These are phyloP conservation scores for Megaustenia siamemsis DNA, from an alignment of 2,888 invertebrate species.

Conservation along the genomic window DNA sequence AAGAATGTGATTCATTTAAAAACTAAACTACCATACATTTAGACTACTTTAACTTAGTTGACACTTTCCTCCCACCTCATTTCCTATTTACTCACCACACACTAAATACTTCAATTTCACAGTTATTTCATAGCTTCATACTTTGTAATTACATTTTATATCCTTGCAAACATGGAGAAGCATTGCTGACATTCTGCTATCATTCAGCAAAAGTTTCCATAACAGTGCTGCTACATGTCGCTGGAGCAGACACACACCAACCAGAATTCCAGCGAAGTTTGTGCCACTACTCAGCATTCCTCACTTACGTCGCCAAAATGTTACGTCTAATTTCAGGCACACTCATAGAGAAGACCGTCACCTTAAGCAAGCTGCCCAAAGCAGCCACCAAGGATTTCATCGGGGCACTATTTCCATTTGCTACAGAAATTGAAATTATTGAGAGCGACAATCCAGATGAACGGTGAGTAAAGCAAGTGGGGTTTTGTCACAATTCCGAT, in stretches of 20 bases:
- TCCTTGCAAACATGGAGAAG: constrained; percentile 14
- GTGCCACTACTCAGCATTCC: neutral
- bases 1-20: too few species aligned
- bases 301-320: constrained; percentile 39
- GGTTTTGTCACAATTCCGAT: constrained; percentile 29
- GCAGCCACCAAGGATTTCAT: constrained; percentile 55
- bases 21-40: too few species aligned
- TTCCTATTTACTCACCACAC: too few species aligned
- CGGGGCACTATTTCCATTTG: constrained; percentile 53
- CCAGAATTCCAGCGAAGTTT: neutral
- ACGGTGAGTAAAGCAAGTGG: constrained; percentile 52
- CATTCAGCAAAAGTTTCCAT: neutral
- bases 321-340: constrained; percentile 51
- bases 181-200: constrained; percentile 29
- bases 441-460: constrained; percentile 54
- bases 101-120: neutral
- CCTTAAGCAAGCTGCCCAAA: constrained; percentile 52
- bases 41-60: too few species aligned
- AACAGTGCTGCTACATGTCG: neutral
- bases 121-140: neutral
- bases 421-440: constrained; percentile 53
- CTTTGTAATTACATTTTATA: neutral
- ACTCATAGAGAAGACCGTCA: constrained; percentile 53
- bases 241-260: neutral
- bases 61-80: too few species aligned